A percentile compares a stretch with the other conserved stretches of the same genome.
These are phyloP conservation scores for Heliconius nattereri DNA, from an alignment of 1,140 invertebrate genomes.

Conservation along the genomic window DNA sequence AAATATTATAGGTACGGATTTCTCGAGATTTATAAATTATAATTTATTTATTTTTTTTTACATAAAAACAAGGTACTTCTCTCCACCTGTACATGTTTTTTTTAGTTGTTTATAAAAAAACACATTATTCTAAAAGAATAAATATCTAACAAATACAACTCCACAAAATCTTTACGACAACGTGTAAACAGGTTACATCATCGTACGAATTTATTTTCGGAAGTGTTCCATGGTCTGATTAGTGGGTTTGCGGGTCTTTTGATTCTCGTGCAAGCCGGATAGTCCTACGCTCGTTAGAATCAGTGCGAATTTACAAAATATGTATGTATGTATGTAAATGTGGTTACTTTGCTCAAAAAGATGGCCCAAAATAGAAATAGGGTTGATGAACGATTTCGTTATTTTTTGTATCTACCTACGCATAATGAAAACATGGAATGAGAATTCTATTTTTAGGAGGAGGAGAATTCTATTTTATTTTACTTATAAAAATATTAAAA, in stretches of 20 bases:
- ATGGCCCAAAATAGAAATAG: background rate
- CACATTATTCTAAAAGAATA: background rate
- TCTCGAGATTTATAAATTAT: too few species aligned
- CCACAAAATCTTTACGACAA: slow-evolving; percentile 24
- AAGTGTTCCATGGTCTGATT: slow-evolving; percentile 39
- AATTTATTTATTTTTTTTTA: too few species aligned
- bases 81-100: too few species aligned
- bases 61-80: too few species aligned
- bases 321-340: slow-evolving; percentile 30
- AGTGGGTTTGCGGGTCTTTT: slow-evolving; percentile 40
- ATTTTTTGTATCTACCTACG: background rate
- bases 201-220: slow-evolving; percentile 33
- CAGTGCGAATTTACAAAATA: background rate
- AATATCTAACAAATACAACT: background rate
- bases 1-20: too few species aligned
- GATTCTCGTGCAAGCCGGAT: slow-evolving; percentile 41
- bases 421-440: background rate
- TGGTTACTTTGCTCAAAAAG: slow-evolving; percentile 29
- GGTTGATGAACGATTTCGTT: background rate
- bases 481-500: too few species aligned
- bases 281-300: slow-evolving; percentile 19
- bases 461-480: too few species aligned
- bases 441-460: background rate
- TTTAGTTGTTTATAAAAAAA: too few species aligned
- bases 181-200: slow-evolving; percentile 10